These are phyloP conservation scores for Andrena cerasifolii DNA, from an alignment of 1,140 invertebrate genomes.

Conservation along the genomic window DNA sequence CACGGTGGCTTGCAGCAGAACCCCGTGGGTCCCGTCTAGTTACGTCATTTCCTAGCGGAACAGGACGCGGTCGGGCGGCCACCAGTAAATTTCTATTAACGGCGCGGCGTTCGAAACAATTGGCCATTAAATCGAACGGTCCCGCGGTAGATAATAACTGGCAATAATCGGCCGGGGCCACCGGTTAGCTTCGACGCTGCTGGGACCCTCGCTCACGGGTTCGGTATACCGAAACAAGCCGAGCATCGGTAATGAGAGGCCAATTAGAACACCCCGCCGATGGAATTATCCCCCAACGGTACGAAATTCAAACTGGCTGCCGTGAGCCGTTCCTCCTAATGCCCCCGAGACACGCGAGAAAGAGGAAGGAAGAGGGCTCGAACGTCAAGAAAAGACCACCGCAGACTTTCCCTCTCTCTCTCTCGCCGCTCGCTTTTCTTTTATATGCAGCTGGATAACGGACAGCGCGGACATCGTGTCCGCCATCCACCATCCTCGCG, in stretches of 20 bases:
- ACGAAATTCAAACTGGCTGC: slow-evolving; percentile 81
- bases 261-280: slow-evolving; percentile 81
- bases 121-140: slow-evolving; percentile 80
- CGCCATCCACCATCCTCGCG: no score
- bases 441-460: no score
- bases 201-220: slow-evolving; percentile 57
- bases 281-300: slow-evolving; percentile 79
- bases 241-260: slow-evolving; percentile 82
- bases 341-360: slow-evolving; percentile 74
- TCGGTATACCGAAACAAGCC: slow-evolving; percentile 75
- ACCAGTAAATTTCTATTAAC: slow-evolving; percentile 81
- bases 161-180: slow-evolving; percentile 77
- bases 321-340: slow-evolving; percentile 76
- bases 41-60: slow-evolving; percentile 43
- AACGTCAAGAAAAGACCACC: background rate
- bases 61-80: slow-evolving; percentile 35
- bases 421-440: background rate
- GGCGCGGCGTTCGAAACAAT: slow-evolving; percentile 78
- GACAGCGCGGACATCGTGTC: no score
- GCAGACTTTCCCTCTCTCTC: background rate
- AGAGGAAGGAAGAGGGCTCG: background rate
- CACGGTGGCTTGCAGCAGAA: no score
- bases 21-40: no score
- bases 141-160: slow-evolving; percentile 80
- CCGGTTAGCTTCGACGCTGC: slow-evolving; percentile 72